Conservation (phyloP, 35 echinoderm and acorn worm genomes). For the Lytechinus variegatus region DNA sequence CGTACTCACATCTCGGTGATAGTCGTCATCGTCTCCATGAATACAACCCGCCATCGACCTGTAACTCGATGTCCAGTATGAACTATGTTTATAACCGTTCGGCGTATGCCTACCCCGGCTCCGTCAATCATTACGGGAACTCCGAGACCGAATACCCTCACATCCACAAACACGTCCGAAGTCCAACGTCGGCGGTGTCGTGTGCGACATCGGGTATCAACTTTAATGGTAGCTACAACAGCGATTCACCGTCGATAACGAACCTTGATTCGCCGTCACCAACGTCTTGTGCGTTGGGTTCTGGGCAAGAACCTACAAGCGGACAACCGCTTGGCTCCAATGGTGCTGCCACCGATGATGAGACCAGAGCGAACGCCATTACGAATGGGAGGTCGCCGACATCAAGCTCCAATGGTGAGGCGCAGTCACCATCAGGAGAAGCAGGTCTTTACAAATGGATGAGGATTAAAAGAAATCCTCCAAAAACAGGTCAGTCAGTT, state of each 20-base stretch:
- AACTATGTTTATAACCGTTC: conserved; percentile 52
- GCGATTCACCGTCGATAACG: conserved; percentile 49
- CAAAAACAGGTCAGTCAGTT: conserved; percentile 38
- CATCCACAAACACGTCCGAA: conserved; percentile 48
- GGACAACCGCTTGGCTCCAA: conserved; percentile 41
- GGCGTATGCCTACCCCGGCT: conserved; percentile 37
- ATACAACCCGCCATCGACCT: conserved; percentile 48
- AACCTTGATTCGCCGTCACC: conserved; percentile 52
- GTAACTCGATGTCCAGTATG: conserved; percentile 46
- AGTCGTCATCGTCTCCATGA: conserved; percentile 43
- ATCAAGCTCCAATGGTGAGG: conserved; percentile 44
- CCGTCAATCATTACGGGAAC: conserved; percentile 41
- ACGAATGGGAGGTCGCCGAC: conserved; percentile 29
- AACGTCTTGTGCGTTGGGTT: conserved; percentile 30
- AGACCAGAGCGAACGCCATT: conserved; percentile 37
- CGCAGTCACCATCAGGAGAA: conserved; percentile 34
- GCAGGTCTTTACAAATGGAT: conserved; percentile 46
- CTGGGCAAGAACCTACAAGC: conserved; percentile 36
- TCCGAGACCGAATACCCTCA: conserved; percentile 52
- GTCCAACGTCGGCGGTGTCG: conserved; percentile 49
- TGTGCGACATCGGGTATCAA: conserved; percentile 47
- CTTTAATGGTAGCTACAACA: conserved; percentile 49
- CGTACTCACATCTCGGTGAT: conserved; percentile 32
- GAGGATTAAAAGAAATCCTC: conserved; percentile 53
- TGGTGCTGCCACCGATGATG: conserved; percentile 36